Base-by-base conservation (phyloP, 2,113 vertebrate genomes). In the Ictidomys tridecemlineatus region DNA sequence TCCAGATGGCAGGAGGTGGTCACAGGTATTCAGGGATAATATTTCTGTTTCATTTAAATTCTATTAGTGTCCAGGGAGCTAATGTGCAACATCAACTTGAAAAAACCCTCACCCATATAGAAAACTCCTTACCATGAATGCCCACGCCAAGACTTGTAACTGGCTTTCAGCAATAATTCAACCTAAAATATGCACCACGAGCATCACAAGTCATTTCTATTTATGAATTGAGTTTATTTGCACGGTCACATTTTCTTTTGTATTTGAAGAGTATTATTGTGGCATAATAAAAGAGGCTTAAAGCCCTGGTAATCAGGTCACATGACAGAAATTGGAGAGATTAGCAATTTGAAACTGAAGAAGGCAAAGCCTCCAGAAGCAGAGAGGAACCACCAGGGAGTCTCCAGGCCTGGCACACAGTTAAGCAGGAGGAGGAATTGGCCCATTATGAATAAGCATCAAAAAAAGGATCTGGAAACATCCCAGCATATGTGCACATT, bases 211-310 rank as follows among this genome's bases (percentile, higher is more conserved):
- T 53, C 78, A 89, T 79, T 97, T 91, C 93, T 74, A 76, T 82
- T 85, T 96, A 80, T 90, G 97, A 96, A 94, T 0, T 96, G 83
- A 93, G 42, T 89, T 94, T 96, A 95, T 89, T 88, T 96, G 85
- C 82, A 93, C 7, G 42, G 88, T 94, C 83, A 80, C 28, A 73
- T 96, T 97, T 89, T 85, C 87, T 90, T 90, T 26, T 91, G 67
- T 86, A 77, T 94, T 93, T 94, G 91, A 96, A 20, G 74, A 97
- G 74, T 84, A 91, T 56, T 91, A 17, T 24, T 74, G 56, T 58
- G 67, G 34, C 88, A 82, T 72, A 77, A 89, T 79, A 73, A 94
- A 85, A 96, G 83, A 95, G 92, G 92, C 61, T 93, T 89, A 91
- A 89, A 93, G 79, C 80, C 72, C 74, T 90, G 69, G 70, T 28